phyloP scores from a whole-genome alignment of 2,888 invertebrate species.

The Ptychoptera albimana region DNA sequence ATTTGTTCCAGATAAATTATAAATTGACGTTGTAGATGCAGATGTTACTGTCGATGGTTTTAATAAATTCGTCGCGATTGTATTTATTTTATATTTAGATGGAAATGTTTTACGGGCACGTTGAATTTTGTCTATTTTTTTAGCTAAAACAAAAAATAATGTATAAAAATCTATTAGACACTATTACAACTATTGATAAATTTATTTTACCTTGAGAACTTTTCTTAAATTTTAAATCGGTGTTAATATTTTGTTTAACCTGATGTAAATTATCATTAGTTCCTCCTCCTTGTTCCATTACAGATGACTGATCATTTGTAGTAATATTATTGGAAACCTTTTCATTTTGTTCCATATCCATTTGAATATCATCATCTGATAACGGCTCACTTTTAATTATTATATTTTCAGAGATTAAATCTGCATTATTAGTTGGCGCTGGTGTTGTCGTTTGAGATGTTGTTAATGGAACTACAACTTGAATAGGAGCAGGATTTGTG shows the following conservation, averaged over 20 bases:
- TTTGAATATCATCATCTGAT: conserved; percentile 16
- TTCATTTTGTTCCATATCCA: neutral
- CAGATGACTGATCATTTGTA: neutral
- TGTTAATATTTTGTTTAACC: too few species aligned
- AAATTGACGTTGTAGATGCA: neutral
- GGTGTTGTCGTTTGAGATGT: neutral
- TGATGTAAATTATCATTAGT: neutral
- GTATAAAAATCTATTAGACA: too few species aligned
- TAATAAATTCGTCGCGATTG: neutral
- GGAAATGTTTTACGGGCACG: conserved; percentile 29
- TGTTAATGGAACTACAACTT: neutral
- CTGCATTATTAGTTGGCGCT: neutral
- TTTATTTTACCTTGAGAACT: too few species aligned
- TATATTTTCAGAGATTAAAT: conserved; percentile 6
- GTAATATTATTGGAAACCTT: neutral
- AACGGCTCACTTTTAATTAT: conserved; percentile 22
- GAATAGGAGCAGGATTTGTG: neutral
- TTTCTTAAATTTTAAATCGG: too few species aligned
- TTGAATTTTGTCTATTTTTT: conserved; percentile 7
- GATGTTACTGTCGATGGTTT: neutral
- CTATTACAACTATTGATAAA: too few species aligned
- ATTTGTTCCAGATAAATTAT: neutral
- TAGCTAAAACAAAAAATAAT: too few species aligned
- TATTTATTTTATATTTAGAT: conserved; percentile 13
- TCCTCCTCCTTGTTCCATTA: conserved; percentile 6